phyloP scores from a whole-genome alignment of 1,140 invertebrate genomes.

The Sarcophaga peregrina region DNA sequence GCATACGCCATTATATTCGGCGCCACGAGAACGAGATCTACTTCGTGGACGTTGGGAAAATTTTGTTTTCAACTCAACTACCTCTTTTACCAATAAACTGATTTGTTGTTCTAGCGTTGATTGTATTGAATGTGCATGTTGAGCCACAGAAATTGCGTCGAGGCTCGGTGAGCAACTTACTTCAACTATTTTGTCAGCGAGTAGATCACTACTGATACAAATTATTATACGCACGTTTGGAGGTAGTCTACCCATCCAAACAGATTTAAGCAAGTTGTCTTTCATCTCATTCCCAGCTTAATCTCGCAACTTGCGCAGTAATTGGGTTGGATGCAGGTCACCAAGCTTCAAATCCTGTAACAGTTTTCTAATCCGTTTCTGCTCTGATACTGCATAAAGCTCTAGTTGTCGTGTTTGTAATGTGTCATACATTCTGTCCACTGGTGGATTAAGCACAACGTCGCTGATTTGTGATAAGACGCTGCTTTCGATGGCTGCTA shows the following conservation, averaged over 20 bases:
- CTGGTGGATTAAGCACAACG: conserved; percentile 46
- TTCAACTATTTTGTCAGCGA: conserved; percentile 8
- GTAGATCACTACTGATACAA: neutral
- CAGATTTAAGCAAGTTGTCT: conserved; percentile 46
- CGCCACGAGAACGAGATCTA: neutral
- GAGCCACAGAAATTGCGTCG: neutral
- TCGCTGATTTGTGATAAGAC: conserved; percentile 33
- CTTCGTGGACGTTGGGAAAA: neutral
- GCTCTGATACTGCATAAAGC: conserved; percentile 41
- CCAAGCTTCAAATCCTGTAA: too few species aligned
- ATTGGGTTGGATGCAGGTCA: too few species aligned
- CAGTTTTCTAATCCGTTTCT: too few species aligned
- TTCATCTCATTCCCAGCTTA: conserved; percentile 22
- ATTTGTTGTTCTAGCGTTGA: conserved; percentile 5
- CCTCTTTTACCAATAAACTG: neutral
- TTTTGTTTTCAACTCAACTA: neutral
- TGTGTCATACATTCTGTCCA: conserved; percentile 40
- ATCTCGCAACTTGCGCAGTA: too few species aligned
- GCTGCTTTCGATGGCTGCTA: conserved; percentile 23
- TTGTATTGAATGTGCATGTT: neutral
- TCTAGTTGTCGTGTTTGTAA: neutral
- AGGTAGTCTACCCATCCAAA: conserved; percentile 48
- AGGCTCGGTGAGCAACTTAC: neutral
- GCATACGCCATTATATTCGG: neutral
- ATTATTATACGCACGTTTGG: conserved; percentile 11